phyloP scores from a whole-genome alignment of 2,797 vertebrate species.

The Rhinogobio ventralis region DNA sequence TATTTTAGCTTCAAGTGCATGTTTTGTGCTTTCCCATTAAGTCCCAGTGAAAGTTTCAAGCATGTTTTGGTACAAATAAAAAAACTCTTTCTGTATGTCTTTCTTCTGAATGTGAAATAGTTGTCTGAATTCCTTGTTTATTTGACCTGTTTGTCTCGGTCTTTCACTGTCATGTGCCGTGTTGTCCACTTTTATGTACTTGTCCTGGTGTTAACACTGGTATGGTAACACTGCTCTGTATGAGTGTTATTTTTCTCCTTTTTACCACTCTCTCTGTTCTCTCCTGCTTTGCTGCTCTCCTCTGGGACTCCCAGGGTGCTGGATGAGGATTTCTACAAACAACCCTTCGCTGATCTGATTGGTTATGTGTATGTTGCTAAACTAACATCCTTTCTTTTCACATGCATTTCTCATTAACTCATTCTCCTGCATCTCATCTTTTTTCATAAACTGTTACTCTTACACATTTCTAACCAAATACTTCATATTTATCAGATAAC shows the following conservation, averaged over 20 bases:
- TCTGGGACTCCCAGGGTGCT: slow-evolving; percentile 94
- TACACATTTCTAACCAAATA: slow-evolving; percentile 11
- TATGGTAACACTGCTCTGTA: slow-evolving; percentile 58
- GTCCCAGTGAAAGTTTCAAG: not conserved
- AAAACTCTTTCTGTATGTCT: not conserved
- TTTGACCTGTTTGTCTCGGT: not conserved
- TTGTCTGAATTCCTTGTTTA: not conserved
- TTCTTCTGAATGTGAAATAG: not conserved
- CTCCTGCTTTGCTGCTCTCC: slow-evolving; percentile 89
- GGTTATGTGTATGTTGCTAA: slow-evolving; percentile 99
- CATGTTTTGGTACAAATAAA: not conserved
- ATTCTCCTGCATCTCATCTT: slow-evolving; percentile 33
- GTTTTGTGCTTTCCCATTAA: not conserved
- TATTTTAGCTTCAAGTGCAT: not conserved
- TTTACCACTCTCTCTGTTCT: slow-evolving; percentile 85
- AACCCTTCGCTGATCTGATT: slow-evolving; percentile 99
- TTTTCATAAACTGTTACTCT: not conserved
- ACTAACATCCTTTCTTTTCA: slow-evolving; percentile 81
- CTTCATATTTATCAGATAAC: no score
- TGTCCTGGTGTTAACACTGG: slow-evolving; percentile 38
- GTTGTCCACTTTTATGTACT: slow-evolving; percentile 11
- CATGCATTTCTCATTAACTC: slow-evolving; percentile 60
- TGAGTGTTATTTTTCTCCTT: slow-evolving; percentile 78
- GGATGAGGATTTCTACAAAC: slow-evolving; percentile 99
- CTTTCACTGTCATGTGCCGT: not conserved